Base-by-base conservation (phyloP, 2,797 vertebrate genomes). In the Pteronotus mesoamericanus region DNA sequence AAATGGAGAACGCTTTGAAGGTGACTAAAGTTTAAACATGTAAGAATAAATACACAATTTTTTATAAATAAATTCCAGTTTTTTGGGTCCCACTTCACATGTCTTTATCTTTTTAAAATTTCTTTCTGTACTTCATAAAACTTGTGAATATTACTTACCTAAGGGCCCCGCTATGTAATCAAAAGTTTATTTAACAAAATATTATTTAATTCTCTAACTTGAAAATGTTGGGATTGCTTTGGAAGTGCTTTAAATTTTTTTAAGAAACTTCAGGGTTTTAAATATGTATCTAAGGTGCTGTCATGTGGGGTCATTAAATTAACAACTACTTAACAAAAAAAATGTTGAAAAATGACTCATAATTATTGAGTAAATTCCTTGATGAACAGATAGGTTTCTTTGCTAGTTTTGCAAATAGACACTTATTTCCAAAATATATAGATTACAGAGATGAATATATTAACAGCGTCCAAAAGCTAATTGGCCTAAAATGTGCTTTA, bases 131-230 rank as follows among this genome's bases (percentile, higher is more conserved):
- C n/a, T 94, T 91, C 0, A 61, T 37, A 96, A 96, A 98, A 95
- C 26, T 77, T 88, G 74, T 79, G 96, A 37, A 77, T 97, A 95
- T 93, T 92, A 95, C 66, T 98, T 97, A 96, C 59, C 86, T 97
- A 97, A 98, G 96, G 97, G 97, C 95, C 97, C 92, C 4, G 48
- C 12, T 93, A 3, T 79, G 2, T 39, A 82, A 95, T 79, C 34
- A 89, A 44, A 16, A 82, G 26, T 94, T 98, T 97, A 97, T 92
- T 96, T 44, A 95, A 80, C 75, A 87, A 98, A 94, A 80, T 96
- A 82, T 83, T 75, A 96, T 95, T 97, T 97, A 71, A 95, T 98
- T 96, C 88, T 98, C 48, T 95, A 66, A 95, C 57, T 95, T 72
- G 44, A n/a, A 96, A 96, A 92, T 66, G 61, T 21, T 93, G 24